Conservation (phyloP, 2,113 vertebrate genomes). For the Catharus bicknelli region DNA sequence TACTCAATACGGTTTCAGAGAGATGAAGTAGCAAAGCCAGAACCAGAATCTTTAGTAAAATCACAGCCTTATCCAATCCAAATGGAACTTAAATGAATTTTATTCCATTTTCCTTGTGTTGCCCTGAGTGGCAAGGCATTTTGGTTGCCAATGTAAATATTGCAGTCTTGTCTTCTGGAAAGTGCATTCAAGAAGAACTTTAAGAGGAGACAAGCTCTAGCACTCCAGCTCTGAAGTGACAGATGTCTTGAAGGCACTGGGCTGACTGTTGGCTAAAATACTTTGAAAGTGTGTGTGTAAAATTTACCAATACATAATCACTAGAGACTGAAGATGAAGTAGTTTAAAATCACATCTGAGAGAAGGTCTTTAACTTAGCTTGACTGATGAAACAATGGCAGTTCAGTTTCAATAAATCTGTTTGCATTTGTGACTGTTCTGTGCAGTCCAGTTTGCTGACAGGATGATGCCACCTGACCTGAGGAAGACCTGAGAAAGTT, state of each 20-base stretch:
- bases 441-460: background rate
- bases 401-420: background rate
- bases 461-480: background rate
- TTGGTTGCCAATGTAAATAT: background rate
- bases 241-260: background rate
- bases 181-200: background rate
- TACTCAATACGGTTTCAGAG: background rate
- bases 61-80: background rate
- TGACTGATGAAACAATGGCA: background rate
- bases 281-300: background rate
- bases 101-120: background rate
- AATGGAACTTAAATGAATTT: background rate
- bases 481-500: background rate
- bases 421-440: background rate
- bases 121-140: background rate
- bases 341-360: background rate
- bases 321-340: background rate
- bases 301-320: background rate
- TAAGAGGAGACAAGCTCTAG: background rate
- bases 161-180: background rate
- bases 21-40: background rate
- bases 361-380: background rate
- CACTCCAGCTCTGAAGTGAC: background rate
- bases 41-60: background rate
- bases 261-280: background rate